Conservation (phyloP, 2,797 vertebrate genomes). For the Mus minutoides region DNA sequence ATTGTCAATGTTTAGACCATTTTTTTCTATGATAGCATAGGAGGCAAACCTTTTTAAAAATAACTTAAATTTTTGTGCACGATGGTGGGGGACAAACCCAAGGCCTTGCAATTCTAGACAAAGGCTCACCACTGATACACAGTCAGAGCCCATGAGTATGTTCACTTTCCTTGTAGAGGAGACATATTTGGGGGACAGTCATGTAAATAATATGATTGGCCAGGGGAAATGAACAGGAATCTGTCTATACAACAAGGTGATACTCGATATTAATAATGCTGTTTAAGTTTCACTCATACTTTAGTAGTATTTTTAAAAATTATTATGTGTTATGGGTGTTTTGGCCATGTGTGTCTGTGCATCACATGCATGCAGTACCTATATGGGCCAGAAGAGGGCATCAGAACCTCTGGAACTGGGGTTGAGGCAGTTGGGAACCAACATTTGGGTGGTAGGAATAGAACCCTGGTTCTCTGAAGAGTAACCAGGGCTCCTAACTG, state of each 20-base stretch:
- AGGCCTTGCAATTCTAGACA: not conserved
- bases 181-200: not conserved
- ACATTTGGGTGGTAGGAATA: not conserved
- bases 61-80: not conserved
- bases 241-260: not conserved
- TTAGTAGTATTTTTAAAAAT: not conserved
- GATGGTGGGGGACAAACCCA: not conserved
- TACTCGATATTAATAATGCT: not conserved
- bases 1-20: slow-evolving; percentile 4
- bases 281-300: slow-evolving; percentile 23
- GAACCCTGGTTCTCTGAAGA: not conserved
- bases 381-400: not conserved
- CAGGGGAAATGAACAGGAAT: not conserved
- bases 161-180: not conserved
- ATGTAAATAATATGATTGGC: not conserved
- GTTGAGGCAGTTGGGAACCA: not conserved
- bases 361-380: not conserved
- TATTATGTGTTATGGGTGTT: not conserved
- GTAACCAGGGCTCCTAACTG: not conserved
- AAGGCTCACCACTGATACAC: not conserved
- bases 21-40: not conserved
- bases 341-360: not conserved
- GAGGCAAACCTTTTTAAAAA: not conserved
- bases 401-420: not conserved
- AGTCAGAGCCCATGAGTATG: not conserved